Evolutionary conservation across 2,797 vertebrate genomes (phyloP).

Genomic region (Lemur catta): DNA sequence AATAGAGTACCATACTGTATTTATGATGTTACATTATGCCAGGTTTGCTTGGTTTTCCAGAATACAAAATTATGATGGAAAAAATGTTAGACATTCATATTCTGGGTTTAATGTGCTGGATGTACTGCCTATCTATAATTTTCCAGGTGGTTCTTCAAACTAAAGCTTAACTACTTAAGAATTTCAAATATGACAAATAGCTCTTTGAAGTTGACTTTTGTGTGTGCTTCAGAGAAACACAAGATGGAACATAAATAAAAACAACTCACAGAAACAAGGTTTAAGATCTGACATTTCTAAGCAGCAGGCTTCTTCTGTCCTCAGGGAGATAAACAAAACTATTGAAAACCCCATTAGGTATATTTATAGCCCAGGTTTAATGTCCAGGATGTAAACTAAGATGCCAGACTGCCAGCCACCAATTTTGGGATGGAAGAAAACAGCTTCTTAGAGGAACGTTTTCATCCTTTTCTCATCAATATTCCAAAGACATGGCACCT

Average conservation of each 20-base stretch:
- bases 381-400: constrained; percentile 72
- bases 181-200: constrained; percentile 75
- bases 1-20: not conserved
- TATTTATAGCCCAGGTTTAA: constrained; percentile 80
- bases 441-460: constrained; percentile 62
- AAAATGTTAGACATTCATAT: constrained; percentile 53
- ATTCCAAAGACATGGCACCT: constrained; percentile 64
- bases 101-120: constrained; percentile 47
- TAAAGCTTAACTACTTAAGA: constrained; percentile 75
- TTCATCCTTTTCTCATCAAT: constrained; percentile 61
- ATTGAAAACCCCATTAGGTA: constrained; percentile 81
- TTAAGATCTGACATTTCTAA: constrained; percentile 84
- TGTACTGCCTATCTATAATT: constrained; percentile 7
- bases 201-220: constrained; percentile 82
- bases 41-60: constrained; percentile 39
- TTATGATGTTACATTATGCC: constrained; percentile 22
- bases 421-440: constrained; percentile 65
- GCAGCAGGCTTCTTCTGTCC: constrained; percentile 78
- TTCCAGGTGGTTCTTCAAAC: constrained; percentile 73
- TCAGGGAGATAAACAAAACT: constrained; percentile 81
- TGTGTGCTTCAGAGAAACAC: constrained; percentile 77
- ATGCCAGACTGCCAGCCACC: constrained; percentile 52
- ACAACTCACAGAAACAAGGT: constrained; percentile 75
- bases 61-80: constrained; percentile 17
- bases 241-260: constrained; percentile 82